Conservation (phyloP, 37 sponge, comb jelly and placozoan genomes). For the Aphrocallistes beatrix region DNA sequence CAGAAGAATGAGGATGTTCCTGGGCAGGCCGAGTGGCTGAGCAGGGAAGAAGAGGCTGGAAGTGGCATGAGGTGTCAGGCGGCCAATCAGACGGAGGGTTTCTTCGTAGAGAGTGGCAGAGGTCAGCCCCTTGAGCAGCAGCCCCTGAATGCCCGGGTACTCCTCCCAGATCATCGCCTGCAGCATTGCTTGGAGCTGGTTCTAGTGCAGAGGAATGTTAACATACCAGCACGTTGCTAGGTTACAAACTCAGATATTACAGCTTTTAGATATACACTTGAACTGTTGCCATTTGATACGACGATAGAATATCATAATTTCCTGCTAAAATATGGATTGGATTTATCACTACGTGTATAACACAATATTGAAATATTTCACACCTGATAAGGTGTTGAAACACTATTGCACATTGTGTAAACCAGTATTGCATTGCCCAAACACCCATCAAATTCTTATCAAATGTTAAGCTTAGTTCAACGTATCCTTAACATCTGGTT, state of each 20-base stretch:
- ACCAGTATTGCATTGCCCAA: too few relatives aligned
- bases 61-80: neutral
- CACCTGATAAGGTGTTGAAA: neutral
- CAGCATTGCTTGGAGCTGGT: conserved; percentile 37
- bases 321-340: too few relatives aligned
- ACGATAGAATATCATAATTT: too few relatives aligned
- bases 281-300: too few relatives aligned
- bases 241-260: too few relatives aligned
- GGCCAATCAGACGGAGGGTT: neutral
- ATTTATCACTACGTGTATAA: neutral
- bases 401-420: neutral
- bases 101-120: neutral
- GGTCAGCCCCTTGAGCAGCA: conserved; percentile 65
- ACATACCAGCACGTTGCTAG: too few relatives aligned
- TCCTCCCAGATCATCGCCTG: conserved; percentile 53
- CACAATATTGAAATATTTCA: too few relatives aligned
- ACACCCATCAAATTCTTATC: too few relatives aligned
- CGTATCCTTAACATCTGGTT: neutral
- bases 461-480: too few relatives aligned
- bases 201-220: neutral
- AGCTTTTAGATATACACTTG: too few relatives aligned
- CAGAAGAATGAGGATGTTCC: conserved; percentile 60
- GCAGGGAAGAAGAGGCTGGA: neutral
- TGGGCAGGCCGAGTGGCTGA: conserved; percentile 38
- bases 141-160: conserved; percentile 63